Evolutionary conservation across 2,113 vertebrate genomes (phyloP), one percentile per base, ranked within the genome.

Genomic region (Hydrolagus affinis): DNA sequence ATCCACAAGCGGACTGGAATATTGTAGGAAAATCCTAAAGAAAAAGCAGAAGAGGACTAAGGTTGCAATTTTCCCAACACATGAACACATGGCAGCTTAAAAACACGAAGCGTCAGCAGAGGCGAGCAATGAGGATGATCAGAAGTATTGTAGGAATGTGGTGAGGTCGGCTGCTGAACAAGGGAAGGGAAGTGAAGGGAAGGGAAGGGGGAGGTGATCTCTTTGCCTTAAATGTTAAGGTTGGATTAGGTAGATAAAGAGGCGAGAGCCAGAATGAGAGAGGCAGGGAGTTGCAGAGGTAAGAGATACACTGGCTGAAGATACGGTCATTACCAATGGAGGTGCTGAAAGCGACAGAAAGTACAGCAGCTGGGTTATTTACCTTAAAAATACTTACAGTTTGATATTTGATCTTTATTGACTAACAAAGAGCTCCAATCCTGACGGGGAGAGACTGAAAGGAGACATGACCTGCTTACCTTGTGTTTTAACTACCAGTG

Each of bases 1-100:
- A 99, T 92, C 98, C 97, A 99, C 85, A 99, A 90, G 88, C 87
- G 90, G 88, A 99, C 86, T 57, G 98, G 98, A 85, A 98, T 94
- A 91, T 99, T 99, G 86, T 98, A 99, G 1, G 91, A 92, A 85
- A 87, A 92, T 44, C 97, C 98, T 99, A 89, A 10, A 69, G 86
- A 91, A 75, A 2, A 90, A 86, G 87, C 44, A 60, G 69, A 28
- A 23, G 11, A 86, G 6, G 60, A 3, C 19, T 70, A 15, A 70
- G 44, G 11, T 17, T 64, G 14, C 9, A 32, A 68, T 23, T 11
- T 44, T 30, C 57, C 64, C 12, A 32, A 30, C 11, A 21, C 30
- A 59, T 19, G 57, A 85, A 15, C 17, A n/a, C 68, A 68, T 59
- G 28, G 0, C n/a, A 11, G 28, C 11, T 23, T 28, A 73, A 8